Base-by-base conservation (phyloP, 2,797 vertebrate genomes). In the Siniperca obscura region DNA sequence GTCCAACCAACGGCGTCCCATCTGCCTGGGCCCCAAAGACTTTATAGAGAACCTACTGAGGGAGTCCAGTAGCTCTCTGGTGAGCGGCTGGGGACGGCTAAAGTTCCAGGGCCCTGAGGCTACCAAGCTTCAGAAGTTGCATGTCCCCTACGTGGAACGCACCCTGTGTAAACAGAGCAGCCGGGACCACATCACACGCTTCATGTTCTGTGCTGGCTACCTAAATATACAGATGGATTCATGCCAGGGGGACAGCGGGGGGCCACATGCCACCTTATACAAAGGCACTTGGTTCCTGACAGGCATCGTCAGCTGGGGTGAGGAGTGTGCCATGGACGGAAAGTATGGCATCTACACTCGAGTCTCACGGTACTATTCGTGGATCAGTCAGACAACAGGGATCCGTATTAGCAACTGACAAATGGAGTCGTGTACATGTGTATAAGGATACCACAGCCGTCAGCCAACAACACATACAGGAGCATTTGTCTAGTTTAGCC, bases 231-330 rank as follows among this genome's bases (percentile, higher is more conserved):
- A 82, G 14, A 97, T 80, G 80, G 98, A 99, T 85, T 94, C 98
- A 0, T 99, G 98, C 27, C 95, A 96, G 74, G 98, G 98, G 34
- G 98, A 99, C 90, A 99, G 98, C 0, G 98, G 98, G 0, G 98
- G 98, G 0, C 98, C 98, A 0, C 96, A 98, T 52, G 88, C 95
- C 80, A 96, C 96, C 0, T 94, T 92, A 30, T 95, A 96, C 3
- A 94, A 95, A 66, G 94, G 93, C 74, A 97, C 95, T 5, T 98
- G 95, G 96, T 99, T 98, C 86, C 95, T 99, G 64, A 99, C 98
- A 0, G 98, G 98, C 21, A 96, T 99, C 50, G 95, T 98, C 78
- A 99, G 98, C 92, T 99, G 98, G 98, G 98, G 98, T 0, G 98
- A 99, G 84, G 96, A 97, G 10, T 99, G 98, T 1, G 98, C 98